Conservation (phyloP, 2,888 invertebrate genomes). For the Caradrina kadenii region DNA sequence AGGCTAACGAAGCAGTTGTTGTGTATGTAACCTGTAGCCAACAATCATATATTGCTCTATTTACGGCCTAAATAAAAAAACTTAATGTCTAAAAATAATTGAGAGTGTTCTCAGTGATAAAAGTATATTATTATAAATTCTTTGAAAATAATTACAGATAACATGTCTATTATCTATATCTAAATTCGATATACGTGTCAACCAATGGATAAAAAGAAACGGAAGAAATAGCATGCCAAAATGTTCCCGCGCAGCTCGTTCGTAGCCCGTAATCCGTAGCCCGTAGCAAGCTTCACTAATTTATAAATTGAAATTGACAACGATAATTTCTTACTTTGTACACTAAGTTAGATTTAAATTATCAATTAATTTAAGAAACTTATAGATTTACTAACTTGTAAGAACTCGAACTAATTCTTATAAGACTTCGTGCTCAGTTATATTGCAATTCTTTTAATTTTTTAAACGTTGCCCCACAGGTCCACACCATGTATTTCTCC, state of each 20-base stretch:
- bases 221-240: not conserved
- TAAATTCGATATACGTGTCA: not conserved
- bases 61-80: no score
- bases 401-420: conserved; percentile 2
- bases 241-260: conserved; percentile 1
- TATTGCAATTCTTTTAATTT: not conserved
- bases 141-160: no score
- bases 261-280: conserved; percentile 17
- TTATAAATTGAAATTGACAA: not conserved
- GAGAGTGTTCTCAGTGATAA: no score
- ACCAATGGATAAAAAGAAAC: not conserved
- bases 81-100: no score
- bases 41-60: no score
- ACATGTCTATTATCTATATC: no score
- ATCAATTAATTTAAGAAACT: not conserved
- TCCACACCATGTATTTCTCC: no score
- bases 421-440: not conserved
- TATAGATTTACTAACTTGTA: not conserved
- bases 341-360: no score
- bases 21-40: no score
- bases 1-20: no score
- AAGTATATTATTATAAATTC: no score
- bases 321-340: not conserved
- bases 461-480: no score
- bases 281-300: not conserved